Conservation (phyloP, 1,140 invertebrate species). For the Myzus persicae region DNA sequence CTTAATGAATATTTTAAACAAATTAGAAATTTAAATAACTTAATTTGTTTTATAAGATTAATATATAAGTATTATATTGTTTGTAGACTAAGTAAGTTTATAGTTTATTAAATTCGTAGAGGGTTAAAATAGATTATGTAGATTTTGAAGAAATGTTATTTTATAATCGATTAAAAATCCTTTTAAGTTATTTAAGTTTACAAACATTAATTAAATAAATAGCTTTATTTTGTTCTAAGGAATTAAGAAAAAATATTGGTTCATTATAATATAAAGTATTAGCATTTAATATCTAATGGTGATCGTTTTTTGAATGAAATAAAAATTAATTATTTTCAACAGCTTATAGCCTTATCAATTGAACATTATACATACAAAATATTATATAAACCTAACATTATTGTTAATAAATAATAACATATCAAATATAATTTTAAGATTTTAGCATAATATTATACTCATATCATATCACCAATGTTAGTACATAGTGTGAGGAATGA, state of each 20-base stretch:
- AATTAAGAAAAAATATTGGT: background rate
- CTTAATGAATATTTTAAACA: background rate
- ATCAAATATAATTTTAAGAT: background rate
- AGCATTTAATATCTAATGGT: background rate
- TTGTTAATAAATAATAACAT: too few relatives aligned
- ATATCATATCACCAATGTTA: too few relatives aligned
- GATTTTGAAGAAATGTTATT: background rate
- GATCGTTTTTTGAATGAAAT: background rate
- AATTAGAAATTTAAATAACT: slow-evolving; percentile 3
- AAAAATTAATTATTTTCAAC: background rate
- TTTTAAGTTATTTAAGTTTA: background rate
- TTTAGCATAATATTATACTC: too few relatives aligned
- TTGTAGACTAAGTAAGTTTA: background rate
- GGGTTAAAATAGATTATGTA: background rate
- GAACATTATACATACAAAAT: background rate
- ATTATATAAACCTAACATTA: background rate
- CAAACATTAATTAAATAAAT: background rate
- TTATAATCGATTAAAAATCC: background rate
- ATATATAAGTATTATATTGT: background rate
- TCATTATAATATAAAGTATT: background rate
- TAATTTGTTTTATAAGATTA: background rate
- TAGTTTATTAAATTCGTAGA: background rate
- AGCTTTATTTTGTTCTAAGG: background rate
- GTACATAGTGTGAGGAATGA: too few relatives aligned
- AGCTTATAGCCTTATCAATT: background rate